phyloP scores from a whole-genome alignment of 1,140 invertebrate genomes.

The Forficula auricularia region DNA sequence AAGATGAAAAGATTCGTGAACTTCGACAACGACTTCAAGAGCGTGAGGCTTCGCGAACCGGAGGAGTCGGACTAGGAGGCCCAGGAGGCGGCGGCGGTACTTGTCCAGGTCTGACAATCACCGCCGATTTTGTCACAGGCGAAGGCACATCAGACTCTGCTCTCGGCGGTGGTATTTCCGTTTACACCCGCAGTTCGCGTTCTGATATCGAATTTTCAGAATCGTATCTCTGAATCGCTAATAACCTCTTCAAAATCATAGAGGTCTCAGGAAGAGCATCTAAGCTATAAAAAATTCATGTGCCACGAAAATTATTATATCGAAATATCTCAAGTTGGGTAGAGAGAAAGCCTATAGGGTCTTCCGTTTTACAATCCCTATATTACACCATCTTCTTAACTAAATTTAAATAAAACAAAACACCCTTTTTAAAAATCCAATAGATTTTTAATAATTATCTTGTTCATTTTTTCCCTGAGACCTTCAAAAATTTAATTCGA shows the following conservation, averaged over 20 bases:
- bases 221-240: constrained; percentile 51
- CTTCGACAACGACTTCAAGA: constrained; percentile 62
- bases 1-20: constrained; percentile 71
- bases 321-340: too few relatives aligned
- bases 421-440: too few relatives aligned
- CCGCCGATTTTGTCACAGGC: constrained; percentile 51
- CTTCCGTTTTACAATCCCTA: too few relatives aligned
- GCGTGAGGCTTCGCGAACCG: constrained; percentile 36
- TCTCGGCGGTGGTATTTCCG: constrained; percentile 47
- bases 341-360: too few relatives aligned
- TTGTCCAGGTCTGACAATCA: constrained; percentile 13
- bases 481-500: too few relatives aligned
- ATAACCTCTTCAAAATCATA: neutral
- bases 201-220: constrained; percentile 75
- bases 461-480: too few relatives aligned
- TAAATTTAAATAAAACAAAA: too few relatives aligned
- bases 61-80: constrained; percentile 6
- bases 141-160: constrained; percentile 58
- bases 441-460: too few relatives aligned
- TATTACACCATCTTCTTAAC: too few relatives aligned
- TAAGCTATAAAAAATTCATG: too few relatives aligned
- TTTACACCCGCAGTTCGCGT: constrained; percentile 56
- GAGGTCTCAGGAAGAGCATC: too few relatives aligned
- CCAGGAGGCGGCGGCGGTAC: constrained; percentile 14
- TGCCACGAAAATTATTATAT: too few relatives aligned